Conservation (phyloP, 2,797 vertebrate genomes). For the Fringilla coelebs region DNA sequence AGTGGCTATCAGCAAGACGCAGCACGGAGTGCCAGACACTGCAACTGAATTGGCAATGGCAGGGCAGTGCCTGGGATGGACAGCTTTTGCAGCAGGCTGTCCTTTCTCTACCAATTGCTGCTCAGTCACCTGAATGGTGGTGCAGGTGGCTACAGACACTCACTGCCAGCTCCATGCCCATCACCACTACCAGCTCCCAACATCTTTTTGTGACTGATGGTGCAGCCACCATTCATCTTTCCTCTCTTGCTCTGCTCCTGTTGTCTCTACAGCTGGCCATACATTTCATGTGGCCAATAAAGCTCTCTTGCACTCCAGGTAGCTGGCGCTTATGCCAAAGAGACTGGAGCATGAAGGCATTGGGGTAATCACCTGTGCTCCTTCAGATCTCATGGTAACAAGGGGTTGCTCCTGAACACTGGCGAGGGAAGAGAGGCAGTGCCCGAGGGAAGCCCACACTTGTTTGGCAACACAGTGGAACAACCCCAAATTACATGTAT, state of each 20-base stretch:
- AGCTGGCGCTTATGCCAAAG: background rate
- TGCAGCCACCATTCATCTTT: background rate
- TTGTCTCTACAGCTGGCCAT: slow-evolving; percentile 48
- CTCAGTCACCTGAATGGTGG: slow-evolving; percentile 33
- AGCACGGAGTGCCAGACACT: background rate
- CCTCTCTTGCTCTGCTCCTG: slow-evolving; percentile 5
- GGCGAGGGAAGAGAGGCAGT: background rate
- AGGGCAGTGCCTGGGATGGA: background rate
- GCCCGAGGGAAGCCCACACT: background rate
- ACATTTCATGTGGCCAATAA: background rate
- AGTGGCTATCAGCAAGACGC: slow-evolving; percentile 27
- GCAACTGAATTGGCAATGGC: background rate
- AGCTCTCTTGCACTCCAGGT: background rate
- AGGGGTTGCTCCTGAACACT: background rate
- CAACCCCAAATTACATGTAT: background rate
- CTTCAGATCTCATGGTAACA: background rate
- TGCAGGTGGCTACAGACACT: slow-evolving; percentile 15
- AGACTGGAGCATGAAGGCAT: background rate
- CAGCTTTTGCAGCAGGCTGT: background rate
- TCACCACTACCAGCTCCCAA: background rate
- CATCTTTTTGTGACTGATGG: background rate
- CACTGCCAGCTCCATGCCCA: background rate
- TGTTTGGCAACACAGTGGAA: background rate
- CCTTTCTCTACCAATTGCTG: background rate
- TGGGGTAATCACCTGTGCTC: background rate